Base-by-base conservation (phyloP, 2,113 vertebrate species). In the Orthochromis indermauri region DNA sequence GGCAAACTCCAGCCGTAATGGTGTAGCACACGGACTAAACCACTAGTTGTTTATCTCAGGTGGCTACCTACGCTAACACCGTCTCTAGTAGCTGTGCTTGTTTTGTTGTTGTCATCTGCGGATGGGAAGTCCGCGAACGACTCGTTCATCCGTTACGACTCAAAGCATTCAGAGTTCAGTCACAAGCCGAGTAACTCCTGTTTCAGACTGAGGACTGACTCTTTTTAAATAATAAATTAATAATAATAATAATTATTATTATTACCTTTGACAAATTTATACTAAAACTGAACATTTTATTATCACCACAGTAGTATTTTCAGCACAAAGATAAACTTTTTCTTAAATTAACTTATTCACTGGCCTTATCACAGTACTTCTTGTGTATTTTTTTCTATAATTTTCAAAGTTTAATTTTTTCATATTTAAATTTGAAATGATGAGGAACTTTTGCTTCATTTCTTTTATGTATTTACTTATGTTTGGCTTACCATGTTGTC, bases 81-180 rank as follows among this genome's bases (percentile, higher is more conserved):
- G 92, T 88, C 66, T 89, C 66, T 55, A 51, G 83, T 83, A 80
- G 90, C 85, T 81, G 90, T 81, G 92, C 94, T 90, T 96, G 95
- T 96, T 96, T 96, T 97, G 97, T 97, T 97, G 94, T 96, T 96
- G 95, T 96, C 95, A 94, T 95, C 93, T 87, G 88, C 57, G 90
- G 86, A 57, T 91, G 92, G 4, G 93, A 57, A 13, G 33, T 86
- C 8, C 31, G 26, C 31, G 8, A 26, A 91, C 85, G 90, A 92
- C 73, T 79, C 4, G 84, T 6, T 45, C 82, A 63, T 1, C 4
- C 2, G 17, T n/a, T 33, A 1, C 26, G 3, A 2, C 10, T 6
- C 24, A 6, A 51, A 78, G 42, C 3, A 28, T 4, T 13, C 42
- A n/a, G 40, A 17, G 68, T 28, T 73, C 68, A 45, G 21, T 73